Evolutionary conservation across 1,140 invertebrate genomes (phyloP), one percentile per base, ranked within the genome.

Genomic region (Bombus huntii): DNA sequence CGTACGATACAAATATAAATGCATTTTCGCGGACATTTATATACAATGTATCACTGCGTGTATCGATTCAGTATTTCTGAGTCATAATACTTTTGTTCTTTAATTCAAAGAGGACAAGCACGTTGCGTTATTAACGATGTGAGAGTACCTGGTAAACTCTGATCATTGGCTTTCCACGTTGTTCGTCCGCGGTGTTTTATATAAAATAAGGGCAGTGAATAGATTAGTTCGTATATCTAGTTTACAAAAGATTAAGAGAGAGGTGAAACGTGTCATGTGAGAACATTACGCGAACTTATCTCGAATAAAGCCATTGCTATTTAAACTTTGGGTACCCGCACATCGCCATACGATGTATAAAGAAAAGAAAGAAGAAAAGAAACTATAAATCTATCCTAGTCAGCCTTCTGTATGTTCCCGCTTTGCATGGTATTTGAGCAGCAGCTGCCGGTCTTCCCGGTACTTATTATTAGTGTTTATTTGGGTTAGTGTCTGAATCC

Each of bases 321-420:
- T 34, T 44, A 70, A 42, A n/a, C 18, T 65, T 62, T 47, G 31
- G 42, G 31, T 72, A 79, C 77, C 37, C 76, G 76, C 68, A 47
- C 83, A 59, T 85, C 68, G 66, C 42, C 72, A 62, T 57, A 68
- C 25, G 28, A 42, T 65, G 47, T 65, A 47, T 39, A 80, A 80
- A 79, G 28, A 5, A 89, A 71, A 89, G 73, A 91, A 86, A 92
- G 84, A 86, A 86, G 91, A 88, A 91, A 92, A 90, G 59, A 78
- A 83, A 76, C 71, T 83, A 91, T 88, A 91, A 92, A 93, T 93
- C 92, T 93, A 94, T 93, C 92, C 95, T 95, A 95, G 91, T 95
- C 95, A 95, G 95, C 94, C 95, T 95, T 95, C 93, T 94, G 93
- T 93, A 89, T 93, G 93, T 95, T 94, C 94, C 93, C 93, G 94